Evolutionary conservation across 2,888 invertebrate species (phyloP), one percentile per base, ranked within the genome.

Genomic region (Cheilosia vulpina): DNA sequence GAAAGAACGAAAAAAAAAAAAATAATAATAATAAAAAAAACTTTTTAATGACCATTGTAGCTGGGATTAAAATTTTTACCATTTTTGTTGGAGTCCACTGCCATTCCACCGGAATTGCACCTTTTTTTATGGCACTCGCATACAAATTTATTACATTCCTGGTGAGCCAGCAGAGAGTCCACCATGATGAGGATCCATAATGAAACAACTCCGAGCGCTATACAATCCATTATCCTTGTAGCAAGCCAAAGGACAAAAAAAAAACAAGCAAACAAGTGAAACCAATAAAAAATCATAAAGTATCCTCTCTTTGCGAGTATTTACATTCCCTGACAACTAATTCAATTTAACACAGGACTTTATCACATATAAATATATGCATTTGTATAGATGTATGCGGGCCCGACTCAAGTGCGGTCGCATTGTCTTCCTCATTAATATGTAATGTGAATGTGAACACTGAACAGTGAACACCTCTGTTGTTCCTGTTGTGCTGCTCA

Each of bases 391-490:
- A 15, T 13, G 2, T 31, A 9, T 9, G 31, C 31, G 31, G 31
- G 31, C 2, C 31, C 9, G 9, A 38, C 38, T 17, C 19, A 19
- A 19, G 13, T 5, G 15, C 3, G 17, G 52, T 15, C 21, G 52
- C 58, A 84, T 66, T 84, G 84, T 84, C 76, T 77, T 66, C 66
- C 81, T 85, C 81, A 85, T 85, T 85, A 85, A 85, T 63, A 71
- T 76, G 57, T 68, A 76, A 72, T 81, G 50, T 4, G 76, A 71
- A 58, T 47, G 41, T 21, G 66, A 68, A 53, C 80, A 66, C 31
- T 31, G 31, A 31, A 9, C 27, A 27, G 6, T 31, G 31, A 31
- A 53, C 80, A 66, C 71, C 80, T 76, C 60, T 53, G 60, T 57
- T 65, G 52, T 66, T 31, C 21, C 17, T 53, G 31, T 63, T 73